A percentile compares a stretch with the other conserved stretches of the same genome.
Evolutionary conservation across 2,797 vertebrate genomes (phyloP).

Genomic region (Malurus splendens): DNA sequence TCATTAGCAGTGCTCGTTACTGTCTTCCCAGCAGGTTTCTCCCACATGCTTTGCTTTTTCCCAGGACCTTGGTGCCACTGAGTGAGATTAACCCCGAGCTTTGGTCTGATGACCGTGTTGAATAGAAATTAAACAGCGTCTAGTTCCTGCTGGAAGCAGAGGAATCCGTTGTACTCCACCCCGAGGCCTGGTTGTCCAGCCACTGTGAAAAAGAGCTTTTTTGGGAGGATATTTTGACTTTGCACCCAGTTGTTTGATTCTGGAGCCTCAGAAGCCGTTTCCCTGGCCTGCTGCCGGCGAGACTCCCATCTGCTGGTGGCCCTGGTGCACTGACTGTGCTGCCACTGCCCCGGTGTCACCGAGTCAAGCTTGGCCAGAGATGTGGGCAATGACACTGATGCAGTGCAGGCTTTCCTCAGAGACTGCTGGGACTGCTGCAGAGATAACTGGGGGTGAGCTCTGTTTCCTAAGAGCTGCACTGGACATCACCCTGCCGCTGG

Average conservation of each 20-base stretch:
- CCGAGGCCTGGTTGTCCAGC: background rate
- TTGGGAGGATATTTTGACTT: background rate
- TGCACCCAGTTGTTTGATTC: background rate
- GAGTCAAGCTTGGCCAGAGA: background rate
- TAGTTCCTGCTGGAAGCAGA: background rate
- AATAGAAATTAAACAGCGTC: background rate
- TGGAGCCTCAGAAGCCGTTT: background rate
- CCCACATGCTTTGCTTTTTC: conserved; percentile 1
- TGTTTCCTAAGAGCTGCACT: background rate
- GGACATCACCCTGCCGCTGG: background rate
- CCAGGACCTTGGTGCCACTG: conserved; percentile 1
- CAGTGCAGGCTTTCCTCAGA: background rate
- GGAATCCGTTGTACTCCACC: background rate
- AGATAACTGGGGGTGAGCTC: background rate
- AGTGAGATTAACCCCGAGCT: background rate
- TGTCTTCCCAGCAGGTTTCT: conserved; percentile 23
- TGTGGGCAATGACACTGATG: background rate
- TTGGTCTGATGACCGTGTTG: conserved; percentile 6
- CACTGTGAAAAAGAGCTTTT: background rate
- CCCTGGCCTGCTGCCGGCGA: background rate
- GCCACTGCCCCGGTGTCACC: background rate
- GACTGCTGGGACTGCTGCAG: background rate
- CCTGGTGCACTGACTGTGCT: background rate
- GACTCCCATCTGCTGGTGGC: conserved; percentile 30
- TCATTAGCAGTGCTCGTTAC: conserved; percentile 21